Conservation (phyloP, 2,888 invertebrate species). For the Ennomos quercinarius region DNA sequence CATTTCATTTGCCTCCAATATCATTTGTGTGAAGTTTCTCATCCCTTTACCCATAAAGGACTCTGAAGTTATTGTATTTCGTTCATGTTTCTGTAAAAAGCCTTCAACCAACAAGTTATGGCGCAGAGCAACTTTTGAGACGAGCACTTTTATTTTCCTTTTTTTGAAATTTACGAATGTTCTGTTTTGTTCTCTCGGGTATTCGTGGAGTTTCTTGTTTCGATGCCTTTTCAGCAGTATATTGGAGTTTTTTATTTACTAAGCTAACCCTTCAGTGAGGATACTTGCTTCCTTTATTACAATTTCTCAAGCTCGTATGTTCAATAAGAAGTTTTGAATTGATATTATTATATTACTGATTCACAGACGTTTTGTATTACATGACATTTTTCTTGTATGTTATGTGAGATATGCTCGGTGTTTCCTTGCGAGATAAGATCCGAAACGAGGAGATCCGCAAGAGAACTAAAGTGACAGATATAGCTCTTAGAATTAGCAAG, state of each 20-base stretch:
- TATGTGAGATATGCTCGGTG: too few relatives aligned
- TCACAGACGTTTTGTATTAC: too few relatives aligned
- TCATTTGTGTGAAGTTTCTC: conserved; percentile 45
- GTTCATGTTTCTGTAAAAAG: conserved; percentile 64
- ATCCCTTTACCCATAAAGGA: conserved; percentile 54
- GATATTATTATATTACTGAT: too few relatives aligned
- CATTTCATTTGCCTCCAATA: conserved; percentile 38
- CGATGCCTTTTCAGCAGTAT: conserved; percentile 59
- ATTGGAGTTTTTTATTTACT: conserved; percentile 62
- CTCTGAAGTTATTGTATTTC: conserved; percentile 58
- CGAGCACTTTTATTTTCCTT: conserved; percentile 59
- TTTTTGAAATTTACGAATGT: conserved; percentile 66
- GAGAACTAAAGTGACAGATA: too few relatives aligned
- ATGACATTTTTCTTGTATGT: too few relatives aligned
- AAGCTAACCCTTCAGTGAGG: conserved; percentile 37
- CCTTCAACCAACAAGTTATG: conserved; percentile 64
- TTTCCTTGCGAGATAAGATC: too few relatives aligned
- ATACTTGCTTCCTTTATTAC: conserved; percentile 24
- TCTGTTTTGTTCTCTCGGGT: conserved; percentile 60
- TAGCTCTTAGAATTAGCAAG: too few relatives aligned
- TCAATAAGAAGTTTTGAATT: too few relatives aligned
- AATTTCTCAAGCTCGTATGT: background rate
- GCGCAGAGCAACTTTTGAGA: conserved; percentile 56
- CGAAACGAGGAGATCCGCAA: too few relatives aligned
- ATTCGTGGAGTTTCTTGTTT: conserved; percentile 64